Base-by-base conservation (phyloP, 37 sponge, comb jelly and placozoan species). In the Spongilla lacustris region DNA sequence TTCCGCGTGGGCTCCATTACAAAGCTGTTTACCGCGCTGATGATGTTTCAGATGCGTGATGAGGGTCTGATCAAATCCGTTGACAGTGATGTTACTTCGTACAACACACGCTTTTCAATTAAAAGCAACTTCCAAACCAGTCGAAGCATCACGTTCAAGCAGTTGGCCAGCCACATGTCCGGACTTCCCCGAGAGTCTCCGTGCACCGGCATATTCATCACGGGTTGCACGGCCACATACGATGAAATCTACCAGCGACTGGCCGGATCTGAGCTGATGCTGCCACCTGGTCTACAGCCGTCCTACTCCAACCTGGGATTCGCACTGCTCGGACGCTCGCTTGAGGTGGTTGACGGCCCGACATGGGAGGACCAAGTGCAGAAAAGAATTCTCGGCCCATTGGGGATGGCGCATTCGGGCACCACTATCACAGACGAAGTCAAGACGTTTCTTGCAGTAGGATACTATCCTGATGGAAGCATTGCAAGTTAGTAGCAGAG, bases 271-370 rank as follows among this genome's bases (percentile, higher is more conserved):
- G 29, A 77, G 68, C 73, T 94, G 25, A 79, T 86, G 71, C 84
- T 36, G 48, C 91, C 94, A 28, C 94, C 94, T 4, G 94, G 94
- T 0, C 21, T 17, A 1, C 79, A 77, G 36, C 94, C 94, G 17
- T 38, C 81, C 33, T 94, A 94, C 38, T 94, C 94, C 25, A 94
- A 94, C 68, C 69, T 94, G 48, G 94, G 91, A 4, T 90, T 94
- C 87, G 91, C 83, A 12, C 76, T 91, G 58, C 91, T 94, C 21
- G 94, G 94, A 5, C 50, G 88, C 22, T 32, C 83, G 11, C 28
- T 83, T 50, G 89, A 73, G 67, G 46, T 70, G 28, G 68, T 77
- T 13, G 13, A 27, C 0, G 32, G 29, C 14, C 25, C 75, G 24
- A 49, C 58, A 29, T 94, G 94, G 94, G 94, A 91, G 77, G 82